phyloP scores from a whole-genome alignment of 2,888 invertebrate species.

The Nezara viridula region DNA sequence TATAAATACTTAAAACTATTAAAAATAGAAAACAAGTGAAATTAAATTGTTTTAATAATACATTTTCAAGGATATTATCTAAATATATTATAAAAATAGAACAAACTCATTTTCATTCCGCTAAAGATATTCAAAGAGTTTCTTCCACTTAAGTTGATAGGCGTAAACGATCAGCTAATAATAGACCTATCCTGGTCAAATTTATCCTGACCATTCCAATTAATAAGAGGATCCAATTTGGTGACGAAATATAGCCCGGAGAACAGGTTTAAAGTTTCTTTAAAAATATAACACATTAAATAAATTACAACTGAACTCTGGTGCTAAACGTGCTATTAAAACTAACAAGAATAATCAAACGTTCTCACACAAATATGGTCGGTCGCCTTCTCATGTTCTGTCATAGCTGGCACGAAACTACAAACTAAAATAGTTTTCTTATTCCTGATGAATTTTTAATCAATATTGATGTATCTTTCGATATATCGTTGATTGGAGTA shows the following conservation, averaged over 20 bases:
- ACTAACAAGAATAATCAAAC: not conserved
- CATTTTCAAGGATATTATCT: not conserved
- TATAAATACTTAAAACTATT: too few relatives aligned
- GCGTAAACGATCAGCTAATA: not conserved
- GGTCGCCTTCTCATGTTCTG: not conserved
- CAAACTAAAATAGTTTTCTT: not conserved
- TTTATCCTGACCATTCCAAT: not conserved
- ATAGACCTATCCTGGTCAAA: not conserved
- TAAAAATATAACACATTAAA: constrained; percentile 27
- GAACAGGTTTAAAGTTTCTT: not conserved
- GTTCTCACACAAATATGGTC: too few relatives aligned
- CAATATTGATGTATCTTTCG: too few relatives aligned
- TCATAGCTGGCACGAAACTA: not conserved
- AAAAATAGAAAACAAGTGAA: too few relatives aligned
- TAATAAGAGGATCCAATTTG: not conserved
- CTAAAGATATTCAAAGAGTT: not conserved
- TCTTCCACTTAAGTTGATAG: constrained; percentile 14
- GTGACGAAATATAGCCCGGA: not conserved
- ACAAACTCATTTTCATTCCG: not conserved
- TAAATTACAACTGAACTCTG: not conserved
- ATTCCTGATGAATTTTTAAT: too few relatives aligned
- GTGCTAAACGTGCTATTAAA: constrained; percentile 4
- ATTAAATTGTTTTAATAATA: too few relatives aligned
- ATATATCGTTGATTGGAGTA: too few relatives aligned
- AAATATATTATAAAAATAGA: not conserved